A percentile compares a stretch with the other conserved stretches of the same genome.
Evolutionary conservation across 2,888 invertebrate species (phyloP).

Genomic region (Eledona agricola): DNA sequence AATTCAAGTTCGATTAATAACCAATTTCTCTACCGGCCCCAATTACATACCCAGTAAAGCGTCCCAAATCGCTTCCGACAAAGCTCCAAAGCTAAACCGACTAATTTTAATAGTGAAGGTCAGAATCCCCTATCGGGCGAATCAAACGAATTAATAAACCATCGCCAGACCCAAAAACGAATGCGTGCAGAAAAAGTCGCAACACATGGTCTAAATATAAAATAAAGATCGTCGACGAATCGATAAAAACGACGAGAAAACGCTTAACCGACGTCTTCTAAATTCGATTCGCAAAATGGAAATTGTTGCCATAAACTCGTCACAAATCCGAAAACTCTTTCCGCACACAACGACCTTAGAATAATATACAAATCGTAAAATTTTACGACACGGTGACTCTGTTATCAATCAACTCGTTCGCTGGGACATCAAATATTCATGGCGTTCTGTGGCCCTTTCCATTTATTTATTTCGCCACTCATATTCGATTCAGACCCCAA

Average conservation of each 20-base stretch:
- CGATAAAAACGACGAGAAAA: slow-evolving; percentile 18
- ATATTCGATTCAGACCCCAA: too few species aligned
- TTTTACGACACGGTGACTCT: too few species aligned
- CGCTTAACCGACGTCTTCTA: slow-evolving; percentile 24
- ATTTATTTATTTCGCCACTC: too few species aligned
- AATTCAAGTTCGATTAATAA: background rate
- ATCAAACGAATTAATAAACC: slow-evolving; percentile 13
- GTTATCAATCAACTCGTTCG: too few species aligned
- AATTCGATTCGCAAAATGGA: slow-evolving; percentile 25
- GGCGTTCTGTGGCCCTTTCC: too few species aligned
- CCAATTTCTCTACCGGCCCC: too few species aligned
- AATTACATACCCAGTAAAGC: too few species aligned
- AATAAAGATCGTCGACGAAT: slow-evolving; percentile 13
- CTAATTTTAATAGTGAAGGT: slow-evolving; percentile 6
- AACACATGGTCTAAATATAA: slow-evolving; percentile 23
- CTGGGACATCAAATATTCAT: too few species aligned
- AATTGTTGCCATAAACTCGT: slow-evolving; percentile 25
- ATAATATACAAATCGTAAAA: slow-evolving; percentile 26
- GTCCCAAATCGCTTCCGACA: background rate
- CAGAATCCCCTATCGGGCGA: slow-evolving; percentile 13
- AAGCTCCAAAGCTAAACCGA: background rate
- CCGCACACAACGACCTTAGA: slow-evolving; percentile 13
- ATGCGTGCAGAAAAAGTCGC: slow-evolving; percentile 2
- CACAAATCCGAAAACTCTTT: background rate
- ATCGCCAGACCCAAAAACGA: slow-evolving; percentile 7